These are phyloP conservation scores for Peucedramus taeniatus DNA, from an alignment of 2,113 vertebrate genomes.

Conservation along the genomic window DNA sequence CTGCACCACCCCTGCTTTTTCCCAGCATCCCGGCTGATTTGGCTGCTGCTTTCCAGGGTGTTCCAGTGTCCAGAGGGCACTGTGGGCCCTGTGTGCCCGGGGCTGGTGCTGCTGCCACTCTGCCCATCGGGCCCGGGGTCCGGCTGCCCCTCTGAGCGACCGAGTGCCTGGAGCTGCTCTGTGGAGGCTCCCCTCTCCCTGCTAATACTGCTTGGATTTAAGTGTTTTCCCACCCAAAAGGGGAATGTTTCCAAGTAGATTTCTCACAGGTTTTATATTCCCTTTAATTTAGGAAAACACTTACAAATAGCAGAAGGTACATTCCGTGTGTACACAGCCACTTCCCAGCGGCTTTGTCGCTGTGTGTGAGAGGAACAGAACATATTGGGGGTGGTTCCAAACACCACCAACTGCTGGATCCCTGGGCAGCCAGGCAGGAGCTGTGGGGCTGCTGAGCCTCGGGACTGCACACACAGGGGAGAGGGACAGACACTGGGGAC, in stretches of 20 bases:
- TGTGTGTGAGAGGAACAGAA: background rate
- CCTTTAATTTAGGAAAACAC: constrained; percentile 22
- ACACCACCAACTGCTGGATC: background rate
- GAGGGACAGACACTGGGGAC: background rate
- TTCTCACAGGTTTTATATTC: constrained; percentile 7
- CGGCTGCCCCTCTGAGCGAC: fast-evolving
- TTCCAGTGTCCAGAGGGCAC: background rate
- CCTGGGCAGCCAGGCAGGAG: fast-evolving
- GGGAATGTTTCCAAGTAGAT: constrained; percentile 23
- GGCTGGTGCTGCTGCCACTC: fast-evolving
- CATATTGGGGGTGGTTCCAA: background rate
- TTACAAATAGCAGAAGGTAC: constrained; percentile 39
- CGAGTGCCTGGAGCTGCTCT: fast-evolving
- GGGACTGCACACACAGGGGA: too few relatives aligned
- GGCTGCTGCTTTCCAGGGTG: background rate
- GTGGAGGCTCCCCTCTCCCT: background rate
- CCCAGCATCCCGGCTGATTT: background rate
- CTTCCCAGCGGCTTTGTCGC: background rate
- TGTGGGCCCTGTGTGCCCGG: fast-evolving
- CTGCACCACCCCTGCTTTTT: too few relatives aligned
- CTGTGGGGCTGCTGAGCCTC: background rate
- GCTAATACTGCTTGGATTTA: background rate
- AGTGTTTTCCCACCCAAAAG: background rate
- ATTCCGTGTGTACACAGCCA: background rate
- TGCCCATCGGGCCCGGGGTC: fast-evolving